Conservation (phyloP, 2,797 vertebrate species). For the Malacoctenus gilli region DNA sequence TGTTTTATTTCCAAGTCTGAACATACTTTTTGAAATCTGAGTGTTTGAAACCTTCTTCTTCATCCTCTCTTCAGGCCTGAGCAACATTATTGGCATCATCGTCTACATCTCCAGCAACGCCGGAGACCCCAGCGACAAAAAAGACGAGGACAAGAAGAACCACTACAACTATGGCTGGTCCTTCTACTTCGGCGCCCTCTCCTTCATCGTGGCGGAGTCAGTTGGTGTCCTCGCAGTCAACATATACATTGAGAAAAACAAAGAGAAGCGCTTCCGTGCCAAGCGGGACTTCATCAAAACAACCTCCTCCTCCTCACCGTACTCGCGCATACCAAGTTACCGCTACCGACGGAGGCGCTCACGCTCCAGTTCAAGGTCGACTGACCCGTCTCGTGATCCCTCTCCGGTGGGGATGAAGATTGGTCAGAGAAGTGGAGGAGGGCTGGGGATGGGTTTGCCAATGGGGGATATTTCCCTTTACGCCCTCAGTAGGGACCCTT, state of each 20-base stretch:
- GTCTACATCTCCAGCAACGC: conserved; percentile 98
- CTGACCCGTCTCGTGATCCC: conserved; percentile 89
- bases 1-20: too few relatives aligned
- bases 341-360: conserved; percentile 89
- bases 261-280: conserved; percentile 88
- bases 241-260: conserved; percentile 97
- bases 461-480: conserved; percentile 95
- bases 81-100: conserved; percentile 98
- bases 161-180: conserved; percentile 97
- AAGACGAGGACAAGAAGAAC: conserved; percentile 95
- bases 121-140: conserved; percentile 94
- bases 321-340: conserved; percentile 93
- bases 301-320: conserved; percentile 86
- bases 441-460: conserved; percentile 79
- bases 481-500: conserved; percentile 87
- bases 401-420: conserved; percentile 90
- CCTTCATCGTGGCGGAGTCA: conserved; percentile 95
- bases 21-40: too few relatives aligned
- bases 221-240: conserved; percentile 95
- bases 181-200: conserved; percentile 96
- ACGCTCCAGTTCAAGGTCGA: conserved; percentile 91
- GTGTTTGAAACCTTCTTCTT: too few relatives aligned
- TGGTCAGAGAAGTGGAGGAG: conserved; percentile 56
- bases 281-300: conserved; percentile 88
- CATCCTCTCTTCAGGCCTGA: conserved; percentile 82